Conservation (phyloP, 1,140 invertebrate species). For the Lerema accius region DNA sequence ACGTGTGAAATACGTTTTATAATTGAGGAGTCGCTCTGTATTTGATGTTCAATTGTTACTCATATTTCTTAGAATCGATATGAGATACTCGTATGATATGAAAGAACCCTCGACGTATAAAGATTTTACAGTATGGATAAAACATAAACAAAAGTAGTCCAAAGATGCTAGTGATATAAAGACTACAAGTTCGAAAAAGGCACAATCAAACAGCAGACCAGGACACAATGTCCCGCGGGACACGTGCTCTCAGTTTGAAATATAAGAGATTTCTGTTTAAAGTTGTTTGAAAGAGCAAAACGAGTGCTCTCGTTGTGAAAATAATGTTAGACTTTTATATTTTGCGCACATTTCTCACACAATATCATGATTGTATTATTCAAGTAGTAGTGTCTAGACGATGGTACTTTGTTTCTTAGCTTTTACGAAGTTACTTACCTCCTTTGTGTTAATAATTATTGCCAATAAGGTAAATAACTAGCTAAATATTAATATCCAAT, state of each 20-base stretch:
- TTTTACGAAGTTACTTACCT: too few species aligned
- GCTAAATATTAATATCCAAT: too few species aligned
- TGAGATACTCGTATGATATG: too few species aligned
- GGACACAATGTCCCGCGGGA: slow-evolving; percentile 7
- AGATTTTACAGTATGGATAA: too few species aligned
- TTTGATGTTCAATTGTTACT: too few species aligned
- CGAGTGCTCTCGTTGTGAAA: slow-evolving; percentile 9
- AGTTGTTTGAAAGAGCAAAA: slow-evolving; percentile 16
- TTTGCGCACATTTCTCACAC: slow-evolving; percentile 10
- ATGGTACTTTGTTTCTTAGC: not conserved
- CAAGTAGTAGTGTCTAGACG: not conserved
- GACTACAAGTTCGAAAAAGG: slow-evolving; percentile 8
- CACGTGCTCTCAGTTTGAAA: slow-evolving; percentile 13
- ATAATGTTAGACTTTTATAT: slow-evolving; percentile 19
- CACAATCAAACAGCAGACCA: not conserved
- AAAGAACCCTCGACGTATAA: too few species aligned
- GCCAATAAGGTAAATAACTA: too few species aligned
- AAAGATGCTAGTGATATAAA: not conserved
- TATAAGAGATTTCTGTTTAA: slow-evolving; percentile 21
- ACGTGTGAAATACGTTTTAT: too few species aligned
- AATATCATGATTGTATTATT: slow-evolving; percentile 16
- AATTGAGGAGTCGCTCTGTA: too few species aligned
- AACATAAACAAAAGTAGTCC: not conserved
- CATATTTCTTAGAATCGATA: too few species aligned
- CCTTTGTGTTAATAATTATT: too few species aligned